Evolutionary conservation across 2,113 vertebrate genomes (phyloP).

Genomic region (Madoqua kirkii): DNA sequence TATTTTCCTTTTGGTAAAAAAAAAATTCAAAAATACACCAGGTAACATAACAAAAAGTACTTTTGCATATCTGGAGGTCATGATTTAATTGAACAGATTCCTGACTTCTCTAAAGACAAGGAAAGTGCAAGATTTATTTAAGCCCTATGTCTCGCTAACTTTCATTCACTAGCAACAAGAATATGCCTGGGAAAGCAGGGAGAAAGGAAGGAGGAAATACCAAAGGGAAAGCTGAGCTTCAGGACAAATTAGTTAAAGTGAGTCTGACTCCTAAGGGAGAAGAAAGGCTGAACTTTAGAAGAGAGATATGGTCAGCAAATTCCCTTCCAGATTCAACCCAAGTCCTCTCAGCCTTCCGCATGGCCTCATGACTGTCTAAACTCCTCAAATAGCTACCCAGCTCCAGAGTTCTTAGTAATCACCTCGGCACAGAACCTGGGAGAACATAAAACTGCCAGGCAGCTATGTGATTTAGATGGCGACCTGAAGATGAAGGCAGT

Average conservation of each 20-base stretch:
- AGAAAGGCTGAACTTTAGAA: slow-evolving; percentile 46
- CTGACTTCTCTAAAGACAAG: not conserved
- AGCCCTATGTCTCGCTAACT: not conserved
- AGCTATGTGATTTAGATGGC: slow-evolving; percentile 30
- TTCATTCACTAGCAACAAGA: not conserved
- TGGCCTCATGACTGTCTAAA: not conserved
- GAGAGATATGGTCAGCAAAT: slow-evolving; percentile 57
- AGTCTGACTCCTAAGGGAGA: slow-evolving; percentile 29
- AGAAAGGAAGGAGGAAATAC: not conserved
- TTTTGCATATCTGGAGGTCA: not conserved
- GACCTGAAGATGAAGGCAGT: slow-evolving; percentile 54
- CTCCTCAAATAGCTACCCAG: slow-evolving; percentile 25
- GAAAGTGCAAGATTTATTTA: not conserved
- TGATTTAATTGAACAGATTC: not conserved
- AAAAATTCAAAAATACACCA: not conserved
- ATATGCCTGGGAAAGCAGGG: not conserved
- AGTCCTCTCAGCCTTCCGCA: not conserved
- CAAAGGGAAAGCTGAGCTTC: not conserved
- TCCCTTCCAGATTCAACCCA: not conserved
- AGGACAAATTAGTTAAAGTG: slow-evolving; percentile 47
- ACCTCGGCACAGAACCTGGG: slow-evolving; percentile 32
- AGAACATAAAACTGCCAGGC: slow-evolving; percentile 57
- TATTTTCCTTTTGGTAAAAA: not conserved
- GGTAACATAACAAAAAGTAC: not conserved
- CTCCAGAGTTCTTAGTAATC: slow-evolving; percentile 45